phyloP scores from a whole-genome alignment of 2,797 vertebrate species.

The Octomys mimax region DNA sequence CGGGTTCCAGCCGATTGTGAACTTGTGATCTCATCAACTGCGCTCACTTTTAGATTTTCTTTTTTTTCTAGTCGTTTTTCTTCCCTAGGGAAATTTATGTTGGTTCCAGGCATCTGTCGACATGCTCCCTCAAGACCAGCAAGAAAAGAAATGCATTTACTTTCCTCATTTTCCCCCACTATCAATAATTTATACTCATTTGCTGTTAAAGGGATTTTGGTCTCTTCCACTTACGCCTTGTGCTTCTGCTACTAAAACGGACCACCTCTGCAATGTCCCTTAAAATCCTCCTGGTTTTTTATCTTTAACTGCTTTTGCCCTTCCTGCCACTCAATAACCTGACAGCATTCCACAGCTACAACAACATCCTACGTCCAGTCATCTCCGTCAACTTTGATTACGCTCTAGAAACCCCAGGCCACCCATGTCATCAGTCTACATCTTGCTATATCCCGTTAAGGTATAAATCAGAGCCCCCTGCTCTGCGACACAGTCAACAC shows the following conservation, averaged over 20 bases:
- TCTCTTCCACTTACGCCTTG: slow-evolving; percentile 26
- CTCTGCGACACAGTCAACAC: not conserved
- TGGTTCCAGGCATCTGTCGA: slow-evolving; percentile 59
- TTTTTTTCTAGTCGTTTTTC: slow-evolving; percentile 52
- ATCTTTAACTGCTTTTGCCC: not conserved
- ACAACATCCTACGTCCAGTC: not conserved
- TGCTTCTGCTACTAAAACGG: not conserved
- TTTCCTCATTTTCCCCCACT: slow-evolving; percentile 16
- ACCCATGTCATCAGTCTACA: not conserved
- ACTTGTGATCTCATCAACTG: slow-evolving; percentile 23
- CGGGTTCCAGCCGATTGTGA: not conserved
- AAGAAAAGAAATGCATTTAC: slow-evolving; percentile 67
- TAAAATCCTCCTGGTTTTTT: not conserved
- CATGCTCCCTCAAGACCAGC: slow-evolving; percentile 55
- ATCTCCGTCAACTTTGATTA: slow-evolving; percentile 24
- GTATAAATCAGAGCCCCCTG: not conserved
- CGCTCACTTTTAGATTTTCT: slow-evolving; percentile 50
- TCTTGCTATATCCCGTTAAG: not conserved
- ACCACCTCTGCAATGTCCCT: not conserved
- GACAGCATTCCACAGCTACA: not conserved
- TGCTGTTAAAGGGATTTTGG: slow-evolving; percentile 26
- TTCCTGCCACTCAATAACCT: not conserved
- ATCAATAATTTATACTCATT: slow-evolving; percentile 65
- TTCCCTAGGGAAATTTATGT: slow-evolving; percentile 78
- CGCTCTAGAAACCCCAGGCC: not conserved